Evolutionary conservation across 2,888 invertebrate species (phyloP).

Genomic region (Oscheius sp.): DNA sequence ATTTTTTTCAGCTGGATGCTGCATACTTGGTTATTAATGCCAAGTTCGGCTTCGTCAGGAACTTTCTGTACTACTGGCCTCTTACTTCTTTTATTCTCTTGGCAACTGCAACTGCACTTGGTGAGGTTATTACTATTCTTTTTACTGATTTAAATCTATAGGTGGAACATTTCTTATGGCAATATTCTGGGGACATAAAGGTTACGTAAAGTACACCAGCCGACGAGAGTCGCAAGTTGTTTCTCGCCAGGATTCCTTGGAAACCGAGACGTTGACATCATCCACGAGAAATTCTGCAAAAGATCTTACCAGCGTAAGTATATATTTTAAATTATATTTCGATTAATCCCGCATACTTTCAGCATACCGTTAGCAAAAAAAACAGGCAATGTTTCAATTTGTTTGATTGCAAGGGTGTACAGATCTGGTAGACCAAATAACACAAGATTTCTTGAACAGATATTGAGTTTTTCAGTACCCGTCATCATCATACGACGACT

Average conservation of each 20-base stretch:
- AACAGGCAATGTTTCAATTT: no score
- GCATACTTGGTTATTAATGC: slow-evolving; percentile 59
- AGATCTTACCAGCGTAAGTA: not conserved
- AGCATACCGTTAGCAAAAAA: no score
- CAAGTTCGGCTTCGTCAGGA: slow-evolving; percentile 61
- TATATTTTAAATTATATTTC: not conserved
- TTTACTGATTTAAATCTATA: not conserved
- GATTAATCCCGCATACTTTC: no score
- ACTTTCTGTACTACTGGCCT: slow-evolving; percentile 66
- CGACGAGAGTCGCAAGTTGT: not conserved
- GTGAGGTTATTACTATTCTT: slow-evolving; percentile 3
- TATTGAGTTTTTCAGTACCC: no score
- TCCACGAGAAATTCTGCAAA: not conserved
- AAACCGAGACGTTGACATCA: not conserved
- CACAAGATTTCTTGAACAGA: no score
- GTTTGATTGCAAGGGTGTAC: no score
- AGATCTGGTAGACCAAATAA: no score
- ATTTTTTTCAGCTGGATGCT: slow-evolving; percentile 53
- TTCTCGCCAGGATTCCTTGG: not conserved
- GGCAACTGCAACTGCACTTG: slow-evolving; percentile 35
- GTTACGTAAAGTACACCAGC: slow-evolving; percentile 6
- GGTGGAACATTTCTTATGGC: slow-evolving; percentile 23
- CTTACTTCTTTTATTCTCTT: slow-evolving; percentile 48
- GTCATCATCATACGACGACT: slow-evolving; percentile 31
- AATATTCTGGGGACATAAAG: slow-evolving; percentile 32